phyloP scores from a whole-genome alignment of 2,113 vertebrate species.

The Eupsittula cactorum region DNA sequence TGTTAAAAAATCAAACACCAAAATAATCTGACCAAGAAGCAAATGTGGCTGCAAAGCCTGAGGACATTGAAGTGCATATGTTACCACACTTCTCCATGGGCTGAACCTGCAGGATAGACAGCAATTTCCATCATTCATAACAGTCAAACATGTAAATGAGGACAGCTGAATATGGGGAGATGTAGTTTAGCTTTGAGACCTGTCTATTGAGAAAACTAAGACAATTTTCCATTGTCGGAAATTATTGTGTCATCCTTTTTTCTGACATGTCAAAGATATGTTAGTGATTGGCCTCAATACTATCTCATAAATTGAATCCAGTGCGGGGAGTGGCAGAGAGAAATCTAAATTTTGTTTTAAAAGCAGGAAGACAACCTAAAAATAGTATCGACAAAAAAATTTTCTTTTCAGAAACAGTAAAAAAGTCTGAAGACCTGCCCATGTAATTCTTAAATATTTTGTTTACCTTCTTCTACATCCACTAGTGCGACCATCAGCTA shows the following conservation, averaged over 20 bases:
- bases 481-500: too few relatives aligned
- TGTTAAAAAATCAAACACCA: neutral
- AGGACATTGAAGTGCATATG: neutral
- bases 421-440: neutral
- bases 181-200: neutral
- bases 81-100: neutral
- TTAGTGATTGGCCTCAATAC: neutral
- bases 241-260: neutral
- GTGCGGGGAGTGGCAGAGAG: accelerated
- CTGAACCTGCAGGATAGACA: neutral
- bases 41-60: neutral
- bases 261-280: neutral
- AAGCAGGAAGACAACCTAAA: neutral
- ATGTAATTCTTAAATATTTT: neutral
- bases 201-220: too few relatives aligned
- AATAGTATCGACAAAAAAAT: accelerated
- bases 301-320: neutral
- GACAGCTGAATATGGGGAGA: neutral
- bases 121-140: neutral
- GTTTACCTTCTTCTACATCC: neutral
- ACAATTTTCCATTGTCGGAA: neutral
- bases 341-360: neutral
- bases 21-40: neutral
- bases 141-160: accelerated
- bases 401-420: neutral